Percentiles rank a stretch among this genome's conserved stretches.
phyloP scores from a whole-genome alignment of 2,888 invertebrate species.

The Ligdia adustata region DNA sequence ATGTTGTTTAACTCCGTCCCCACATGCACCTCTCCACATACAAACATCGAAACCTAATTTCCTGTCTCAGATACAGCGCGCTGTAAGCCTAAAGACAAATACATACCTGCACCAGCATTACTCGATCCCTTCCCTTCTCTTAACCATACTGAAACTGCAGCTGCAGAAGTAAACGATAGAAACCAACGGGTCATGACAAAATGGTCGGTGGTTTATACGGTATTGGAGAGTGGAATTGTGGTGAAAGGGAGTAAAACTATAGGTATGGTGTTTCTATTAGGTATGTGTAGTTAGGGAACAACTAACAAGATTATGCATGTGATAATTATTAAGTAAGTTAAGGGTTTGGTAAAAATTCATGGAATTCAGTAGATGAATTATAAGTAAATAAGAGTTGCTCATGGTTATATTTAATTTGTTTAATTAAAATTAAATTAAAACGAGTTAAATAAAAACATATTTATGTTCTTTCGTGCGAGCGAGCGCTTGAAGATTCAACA shows the following conservation, averaged over 20 bases:
- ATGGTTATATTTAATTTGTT: too few species aligned
- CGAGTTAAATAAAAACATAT: too few species aligned
- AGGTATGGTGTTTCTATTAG: constrained; percentile 34
- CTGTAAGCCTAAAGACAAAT: constrained; percentile 79
- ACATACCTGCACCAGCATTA: constrained; percentile 54
- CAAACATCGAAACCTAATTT: constrained; percentile 82
- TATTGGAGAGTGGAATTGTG: constrained; percentile 40
- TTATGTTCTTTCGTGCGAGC: too few species aligned
- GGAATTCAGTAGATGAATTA: too few species aligned
- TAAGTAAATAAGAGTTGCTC: too few species aligned
- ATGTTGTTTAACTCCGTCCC: constrained; percentile 27
- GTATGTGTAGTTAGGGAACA: neutral
- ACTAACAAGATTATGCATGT: too few species aligned
- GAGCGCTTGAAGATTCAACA: too few species aligned
- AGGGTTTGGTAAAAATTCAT: too few species aligned
- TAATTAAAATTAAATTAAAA: too few species aligned
- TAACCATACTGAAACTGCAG: constrained; percentile 13
- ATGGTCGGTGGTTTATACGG: constrained; percentile 39
- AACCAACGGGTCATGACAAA: constrained; percentile 40
- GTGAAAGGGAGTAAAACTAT: constrained; percentile 54
- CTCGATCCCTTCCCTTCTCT: constrained; percentile 38
- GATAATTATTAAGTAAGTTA: too few species aligned
- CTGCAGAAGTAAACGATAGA: constrained; percentile 39
- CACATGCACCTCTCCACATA: constrained; percentile 52
- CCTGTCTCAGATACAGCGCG: constrained; percentile 78